phyloP scores from a whole-genome alignment of 2,113 vertebrate genomes.

The Patagioenas fasciata region DNA sequence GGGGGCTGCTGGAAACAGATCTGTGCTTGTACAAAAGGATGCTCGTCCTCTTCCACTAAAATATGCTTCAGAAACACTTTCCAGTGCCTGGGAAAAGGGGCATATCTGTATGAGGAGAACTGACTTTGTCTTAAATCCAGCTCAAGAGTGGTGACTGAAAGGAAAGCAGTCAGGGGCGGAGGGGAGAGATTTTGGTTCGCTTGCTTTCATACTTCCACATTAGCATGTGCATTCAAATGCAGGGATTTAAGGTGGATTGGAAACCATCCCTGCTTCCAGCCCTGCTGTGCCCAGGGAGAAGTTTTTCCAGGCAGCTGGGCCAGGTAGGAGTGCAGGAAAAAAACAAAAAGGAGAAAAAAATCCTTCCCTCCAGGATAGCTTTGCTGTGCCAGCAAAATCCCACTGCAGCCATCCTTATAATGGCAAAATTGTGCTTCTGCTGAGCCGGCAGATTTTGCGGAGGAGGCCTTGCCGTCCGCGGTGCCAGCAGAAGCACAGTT shows the following conservation, averaged over 20 bases:
- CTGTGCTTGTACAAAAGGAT: not conserved
- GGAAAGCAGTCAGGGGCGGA: not conserved
- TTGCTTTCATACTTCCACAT: not conserved
- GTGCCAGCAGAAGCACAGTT: slow-evolving; percentile 34
- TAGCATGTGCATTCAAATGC: not conserved
- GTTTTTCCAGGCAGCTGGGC: not conserved
- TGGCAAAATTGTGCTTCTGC: slow-evolving; percentile 58
- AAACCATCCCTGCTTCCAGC: not conserved
- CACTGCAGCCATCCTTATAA: slow-evolving; percentile 22
- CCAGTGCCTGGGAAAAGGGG: not conserved
- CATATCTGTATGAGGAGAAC: not conserved
- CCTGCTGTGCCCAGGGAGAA: not conserved
- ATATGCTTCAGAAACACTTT: not conserved
- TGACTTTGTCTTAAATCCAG: not conserved
- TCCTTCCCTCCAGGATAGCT: not conserved
- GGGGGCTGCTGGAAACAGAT: not conserved
- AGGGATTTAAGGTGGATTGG: slow-evolving; percentile 8
- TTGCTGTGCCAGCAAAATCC: slow-evolving; percentile 57
- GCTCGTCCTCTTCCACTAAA: not conserved
- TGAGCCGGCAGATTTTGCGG: slow-evolving; percentile 40
- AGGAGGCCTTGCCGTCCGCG: slow-evolving; percentile 4
- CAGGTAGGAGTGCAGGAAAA: not conserved
- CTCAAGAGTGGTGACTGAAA: not conserved
- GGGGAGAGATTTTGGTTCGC: not conserved
- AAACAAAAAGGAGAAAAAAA: not conserved